A percentile compares a stretch with the other conserved stretches of the same genome.
These are phyloP conservation scores for Heliconius aoede DNA, from an alignment of 2,888 invertebrate species.

Conservation along the genomic window DNA sequence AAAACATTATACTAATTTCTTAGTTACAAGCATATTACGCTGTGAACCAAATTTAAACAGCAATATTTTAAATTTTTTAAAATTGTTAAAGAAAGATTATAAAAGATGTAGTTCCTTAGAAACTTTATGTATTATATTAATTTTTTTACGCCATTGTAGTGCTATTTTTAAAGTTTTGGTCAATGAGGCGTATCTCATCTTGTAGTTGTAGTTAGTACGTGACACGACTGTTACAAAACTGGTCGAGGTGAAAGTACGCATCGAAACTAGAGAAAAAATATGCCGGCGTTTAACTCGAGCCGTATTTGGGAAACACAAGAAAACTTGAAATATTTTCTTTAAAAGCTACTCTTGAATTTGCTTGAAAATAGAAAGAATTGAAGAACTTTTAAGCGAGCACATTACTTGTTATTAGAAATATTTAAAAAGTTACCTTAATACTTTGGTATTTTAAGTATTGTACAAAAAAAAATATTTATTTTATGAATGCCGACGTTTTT, in stretches of 20 bases:
- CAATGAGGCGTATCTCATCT: slow-evolving; percentile 17
- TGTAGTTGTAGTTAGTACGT: slow-evolving; percentile 16
- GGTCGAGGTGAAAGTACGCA: slow-evolving; percentile 38
- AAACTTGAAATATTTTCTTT: slow-evolving; percentile 24
- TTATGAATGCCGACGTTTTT: neutral
- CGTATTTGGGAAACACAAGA: slow-evolving; percentile 25
- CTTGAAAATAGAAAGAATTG: neutral
- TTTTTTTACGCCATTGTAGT: neutral
- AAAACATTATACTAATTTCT: slow-evolving; percentile 1
- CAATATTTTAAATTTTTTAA: too few species aligned
- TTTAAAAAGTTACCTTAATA: too few species aligned
- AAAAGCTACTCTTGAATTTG: neutral
- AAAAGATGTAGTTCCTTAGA: neutral
- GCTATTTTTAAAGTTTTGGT: neutral
- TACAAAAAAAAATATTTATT: too few species aligned
- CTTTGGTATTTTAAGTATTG: too few species aligned
- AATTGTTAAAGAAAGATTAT: too few species aligned
- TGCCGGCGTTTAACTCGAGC: slow-evolving; percentile 11
- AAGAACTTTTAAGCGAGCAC: neutral
- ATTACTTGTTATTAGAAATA: neutral
- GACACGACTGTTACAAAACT: slow-evolving; percentile 34
- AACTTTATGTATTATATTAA: neutral
- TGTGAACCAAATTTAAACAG: neutral
- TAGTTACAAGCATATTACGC: neutral
- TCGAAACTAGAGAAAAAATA: slow-evolving; percentile 30